Evolutionary conservation across 2,113 vertebrate species (phyloP), one percentile per base, ranked within the genome.

Genomic region (Megalops atlanticus): DNA sequence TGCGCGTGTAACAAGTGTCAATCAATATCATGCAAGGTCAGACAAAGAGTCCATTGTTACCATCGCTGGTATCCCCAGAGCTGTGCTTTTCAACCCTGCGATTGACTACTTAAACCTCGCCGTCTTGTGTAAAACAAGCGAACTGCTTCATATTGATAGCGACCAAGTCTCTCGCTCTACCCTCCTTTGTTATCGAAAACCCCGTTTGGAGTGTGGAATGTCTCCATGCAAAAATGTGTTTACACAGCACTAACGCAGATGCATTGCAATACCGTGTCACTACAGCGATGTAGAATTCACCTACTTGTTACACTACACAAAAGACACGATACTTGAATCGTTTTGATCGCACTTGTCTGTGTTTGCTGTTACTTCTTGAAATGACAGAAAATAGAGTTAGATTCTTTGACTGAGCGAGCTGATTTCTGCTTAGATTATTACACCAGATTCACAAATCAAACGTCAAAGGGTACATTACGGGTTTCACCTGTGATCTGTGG

Each of bases 101-200:
- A 82, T 84, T 86, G n/a, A 64, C n/a, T 87, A 88, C 88, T 87
- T 86, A 85, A 86, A 86, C 85, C 91, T 88, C 77, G 85, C 90
- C 84, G 88, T 88, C 87, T 85, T 85, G 89, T 89, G 89, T 90
- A 91, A 92, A 91, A 91, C 88, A 91, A 92, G 91, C 90, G 91
- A 92, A 91, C 92, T 91, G 91, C 89, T 90, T 80, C 85, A 89
- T 90, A 88, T 91, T 87, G 89, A 84, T 68, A 41, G 45, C 12
- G 52, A 69, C 33, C 36, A 35, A 35, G 7, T 58, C 27, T 31
- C 14, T 6, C 21, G 2, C 24, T 64, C 87, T 87, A 86, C 80
- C 88, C 88, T 89, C 89, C 91, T 92, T 91, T 90, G 93, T 92
- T 91, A 90, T 91, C 89, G 87, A 74, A 89, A 89, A 92, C 90